Conservation (phyloP, 2,113 vertebrate genomes). For the Campylomormyrus numenius region DNA sequence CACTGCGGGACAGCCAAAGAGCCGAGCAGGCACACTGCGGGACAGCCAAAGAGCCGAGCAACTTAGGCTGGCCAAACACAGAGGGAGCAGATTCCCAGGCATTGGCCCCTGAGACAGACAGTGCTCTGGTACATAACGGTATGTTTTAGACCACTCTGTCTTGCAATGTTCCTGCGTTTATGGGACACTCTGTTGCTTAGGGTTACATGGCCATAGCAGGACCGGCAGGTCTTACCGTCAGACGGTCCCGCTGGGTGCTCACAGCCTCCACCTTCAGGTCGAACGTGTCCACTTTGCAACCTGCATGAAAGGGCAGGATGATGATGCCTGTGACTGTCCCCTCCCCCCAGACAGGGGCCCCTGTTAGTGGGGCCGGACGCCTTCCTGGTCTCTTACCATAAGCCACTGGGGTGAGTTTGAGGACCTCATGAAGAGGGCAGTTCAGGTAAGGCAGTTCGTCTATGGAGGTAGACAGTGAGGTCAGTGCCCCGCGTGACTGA, state of each 20-base stretch:
- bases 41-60: not conserved
- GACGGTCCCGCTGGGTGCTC: constrained; percentile 81
- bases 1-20: not conserved
- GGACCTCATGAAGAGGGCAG: constrained; percentile 85
- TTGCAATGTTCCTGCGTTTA: not conserved
- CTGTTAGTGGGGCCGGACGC: not conserved
- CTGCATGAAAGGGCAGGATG: constrained; percentile 45
- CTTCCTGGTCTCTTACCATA: constrained; percentile 68
- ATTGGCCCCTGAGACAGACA: not conserved
- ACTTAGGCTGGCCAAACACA: not conserved
- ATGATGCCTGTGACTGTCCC: not conserved
- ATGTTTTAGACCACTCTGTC: not conserved
- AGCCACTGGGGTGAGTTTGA: constrained; percentile 88
- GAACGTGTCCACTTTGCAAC: constrained; percentile 87
- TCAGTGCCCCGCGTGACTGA: not conserved
- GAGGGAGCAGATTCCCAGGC: not conserved
- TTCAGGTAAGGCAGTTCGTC: constrained; percentile 89
- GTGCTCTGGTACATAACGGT: not conserved
- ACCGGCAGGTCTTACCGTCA: constrained; percentile 60
- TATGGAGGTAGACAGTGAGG: constrained; percentile 37
- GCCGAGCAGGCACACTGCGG: no score
- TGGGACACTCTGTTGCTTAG: not conserved
- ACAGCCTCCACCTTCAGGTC: constrained; percentile 82
- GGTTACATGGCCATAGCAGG: not conserved
- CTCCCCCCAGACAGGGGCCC: not conserved